Evolutionary conservation across 2,888 invertebrate genomes (phyloP), one percentile per base, ranked within the genome.

Genomic region (Ellobium chinense): DNA sequence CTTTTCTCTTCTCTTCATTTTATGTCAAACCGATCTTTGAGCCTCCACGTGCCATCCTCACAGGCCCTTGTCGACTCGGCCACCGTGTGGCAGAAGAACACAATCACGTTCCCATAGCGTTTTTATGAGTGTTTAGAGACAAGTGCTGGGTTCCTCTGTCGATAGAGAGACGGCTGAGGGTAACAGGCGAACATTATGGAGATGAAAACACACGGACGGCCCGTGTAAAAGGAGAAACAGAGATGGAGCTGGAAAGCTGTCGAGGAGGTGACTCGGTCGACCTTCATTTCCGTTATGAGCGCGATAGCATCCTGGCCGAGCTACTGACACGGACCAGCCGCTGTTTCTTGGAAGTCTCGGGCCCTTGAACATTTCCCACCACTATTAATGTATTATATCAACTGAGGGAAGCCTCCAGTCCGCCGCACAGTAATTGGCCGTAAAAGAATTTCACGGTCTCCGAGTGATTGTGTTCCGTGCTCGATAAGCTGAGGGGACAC

Each of bases 371-470:
- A 9, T 62, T 75, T 65, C 69, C n/a, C 39, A 65, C 80, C 80
- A 62, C 73, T 80, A 82, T 82, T 82, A 82, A 82, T 77, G 82
- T 80, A 82, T 82, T 82, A 80, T 82, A 82, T 82, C 82, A 82
- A 77, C 46, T 36, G 63, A 24, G 54, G 46, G 69, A 36, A 68
- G 56, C 69, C 74, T n/a, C 82, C 79, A 54, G 39, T 60, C 36
- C 66, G 54, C 7, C 5, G 29, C 73, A 54, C 80, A 68, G 80
- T 82, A 82, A 82, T 82, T 82, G 82, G 80, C 80, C 80, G 82
- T 82, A 80, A 80, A 82, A 82, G 80, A 82, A 82, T 82, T 82
- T 80, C 82, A 80, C 82, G 82, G 80, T 80, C 77, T 80, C 72
- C 72, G 66, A 82, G 68, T 80, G 82, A 82, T 82, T 80, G 82